Evolutionary conservation across 2,888 invertebrate species (phyloP).

Genomic region (Drosophila testacea): DNA sequence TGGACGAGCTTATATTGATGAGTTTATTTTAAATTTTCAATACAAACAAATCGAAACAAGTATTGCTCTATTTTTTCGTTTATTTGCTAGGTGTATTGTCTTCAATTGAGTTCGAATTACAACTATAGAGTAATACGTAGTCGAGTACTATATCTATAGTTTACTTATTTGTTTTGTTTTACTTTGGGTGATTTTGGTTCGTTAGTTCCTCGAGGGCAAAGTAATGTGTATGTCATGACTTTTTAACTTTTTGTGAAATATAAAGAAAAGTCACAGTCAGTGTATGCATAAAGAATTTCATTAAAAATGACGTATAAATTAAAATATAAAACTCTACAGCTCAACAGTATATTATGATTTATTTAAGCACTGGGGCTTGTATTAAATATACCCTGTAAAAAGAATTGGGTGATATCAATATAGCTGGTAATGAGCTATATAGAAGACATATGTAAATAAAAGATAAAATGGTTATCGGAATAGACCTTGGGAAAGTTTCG

Average conservation of each 20-base stretch:
- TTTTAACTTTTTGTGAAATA: conserved; percentile 32
- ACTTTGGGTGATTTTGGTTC: conserved; percentile 40
- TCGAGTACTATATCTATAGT: background rate
- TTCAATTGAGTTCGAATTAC: background rate
- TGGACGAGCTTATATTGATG: too few relatives aligned
- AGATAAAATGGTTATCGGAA: too few relatives aligned
- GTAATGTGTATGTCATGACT: conserved; percentile 48
- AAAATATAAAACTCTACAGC: background rate
- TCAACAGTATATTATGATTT: background rate
- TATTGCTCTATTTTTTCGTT: too few relatives aligned
- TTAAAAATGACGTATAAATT: background rate
- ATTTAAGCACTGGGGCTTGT: too few relatives aligned
- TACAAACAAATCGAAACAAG: too few relatives aligned
- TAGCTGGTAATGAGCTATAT: too few relatives aligned
- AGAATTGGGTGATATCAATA: too few relatives aligned
- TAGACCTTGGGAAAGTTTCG: too few relatives aligned
- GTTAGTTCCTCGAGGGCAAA: conserved; percentile 44
- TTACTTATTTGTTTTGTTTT: conserved; percentile 7
- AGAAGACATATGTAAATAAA: too few relatives aligned
- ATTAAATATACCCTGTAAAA: too few relatives aligned
- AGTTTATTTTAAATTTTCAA: too few relatives aligned
- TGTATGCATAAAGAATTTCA: conserved; percentile 6
- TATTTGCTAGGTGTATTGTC: too few relatives aligned
- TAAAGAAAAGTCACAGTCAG: background rate
- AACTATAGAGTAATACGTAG: background rate